A percentile compares a stretch with the other conserved stretches of the same genome.
These are phyloP conservation scores for Dreissena polymorpha DNA, from an alignment of 1,140 invertebrate species.

Conservation along the genomic window DNA sequence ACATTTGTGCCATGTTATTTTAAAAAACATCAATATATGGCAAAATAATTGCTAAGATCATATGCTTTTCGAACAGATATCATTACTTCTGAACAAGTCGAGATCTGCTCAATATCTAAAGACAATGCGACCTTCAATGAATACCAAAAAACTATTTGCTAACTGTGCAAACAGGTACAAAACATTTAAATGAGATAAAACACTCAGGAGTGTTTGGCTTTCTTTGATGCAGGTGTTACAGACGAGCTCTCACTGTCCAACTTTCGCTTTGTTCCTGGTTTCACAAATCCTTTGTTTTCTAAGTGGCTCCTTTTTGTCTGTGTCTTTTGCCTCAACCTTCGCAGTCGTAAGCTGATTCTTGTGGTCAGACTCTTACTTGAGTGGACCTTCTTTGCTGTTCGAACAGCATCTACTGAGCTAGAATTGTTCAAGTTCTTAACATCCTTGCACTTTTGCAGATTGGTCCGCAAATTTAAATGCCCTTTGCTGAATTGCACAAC, in stretches of 20 bases:
- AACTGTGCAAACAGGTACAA: not conserved
- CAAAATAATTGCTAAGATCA: too few species aligned
- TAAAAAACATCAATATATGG: too few species aligned
- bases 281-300: slow-evolving; percentile 44
- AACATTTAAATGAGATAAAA: too few species aligned
- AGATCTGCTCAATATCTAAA: too few species aligned
- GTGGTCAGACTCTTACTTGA: slow-evolving; percentile 35
- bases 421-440: slow-evolving; percentile 44
- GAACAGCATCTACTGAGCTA: not conserved
- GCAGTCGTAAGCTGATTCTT: slow-evolving; percentile 48
- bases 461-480: slow-evolving; percentile 32
- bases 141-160: too few species aligned
- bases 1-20: too few species aligned
- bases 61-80: too few species aligned
- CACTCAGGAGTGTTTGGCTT: slow-evolving; percentile 39
- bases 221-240: slow-evolving; percentile 33
- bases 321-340: slow-evolving; percentile 39
- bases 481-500: slow-evolving; percentile 30
- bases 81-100: too few species aligned
- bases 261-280: slow-evolving; percentile 40
- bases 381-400: slow-evolving; percentile 17
- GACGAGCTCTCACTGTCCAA: slow-evolving; percentile 28
- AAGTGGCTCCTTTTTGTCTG: slow-evolving; percentile 11
- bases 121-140: too few species aligned
- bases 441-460: slow-evolving; percentile 17